These are phyloP conservation scores for Papilio elwesi DNA, from an alignment of 2,888 invertebrate species.

Conservation along the genomic window DNA sequence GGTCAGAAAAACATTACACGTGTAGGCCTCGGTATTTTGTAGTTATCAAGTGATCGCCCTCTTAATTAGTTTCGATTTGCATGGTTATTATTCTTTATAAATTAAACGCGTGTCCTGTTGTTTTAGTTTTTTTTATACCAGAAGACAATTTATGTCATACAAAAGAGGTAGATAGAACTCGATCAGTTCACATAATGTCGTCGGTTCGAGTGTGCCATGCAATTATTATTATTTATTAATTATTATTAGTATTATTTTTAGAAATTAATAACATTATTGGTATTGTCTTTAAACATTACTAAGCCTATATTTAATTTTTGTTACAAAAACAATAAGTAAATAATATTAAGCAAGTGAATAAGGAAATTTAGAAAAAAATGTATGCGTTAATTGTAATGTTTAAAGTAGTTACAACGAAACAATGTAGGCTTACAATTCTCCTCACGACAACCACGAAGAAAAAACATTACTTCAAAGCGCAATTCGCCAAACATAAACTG, in stretches of 20 bases:
- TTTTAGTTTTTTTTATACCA: not conserved
- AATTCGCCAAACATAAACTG: conserved; percentile 27
- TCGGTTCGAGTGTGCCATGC: no score
- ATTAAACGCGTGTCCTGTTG: not conserved
- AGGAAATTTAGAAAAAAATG: no score
- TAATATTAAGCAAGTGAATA: no score
- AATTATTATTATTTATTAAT: no score
- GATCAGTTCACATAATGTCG: no score
- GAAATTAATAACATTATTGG: no score
- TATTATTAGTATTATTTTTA: no score
- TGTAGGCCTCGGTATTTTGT: conserved; percentile 9
- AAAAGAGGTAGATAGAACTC: not conserved
- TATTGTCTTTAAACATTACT: no score
- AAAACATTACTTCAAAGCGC: conserved; percentile 10
- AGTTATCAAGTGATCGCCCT: not conserved
- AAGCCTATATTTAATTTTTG: no score
- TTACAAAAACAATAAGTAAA: no score
- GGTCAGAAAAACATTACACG: conserved; percentile 33
- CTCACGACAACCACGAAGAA: not conserved
- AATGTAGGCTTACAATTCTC: not conserved
- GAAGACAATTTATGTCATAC: not conserved
- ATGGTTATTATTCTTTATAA: not conserved
- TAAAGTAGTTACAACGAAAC: not conserved
- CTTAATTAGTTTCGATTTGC: conserved; percentile 7
- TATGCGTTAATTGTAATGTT: not conserved